phyloP scores from a whole-genome alignment of 2,797 vertebrate species.

The Pipistrellus nathusii region DNA sequence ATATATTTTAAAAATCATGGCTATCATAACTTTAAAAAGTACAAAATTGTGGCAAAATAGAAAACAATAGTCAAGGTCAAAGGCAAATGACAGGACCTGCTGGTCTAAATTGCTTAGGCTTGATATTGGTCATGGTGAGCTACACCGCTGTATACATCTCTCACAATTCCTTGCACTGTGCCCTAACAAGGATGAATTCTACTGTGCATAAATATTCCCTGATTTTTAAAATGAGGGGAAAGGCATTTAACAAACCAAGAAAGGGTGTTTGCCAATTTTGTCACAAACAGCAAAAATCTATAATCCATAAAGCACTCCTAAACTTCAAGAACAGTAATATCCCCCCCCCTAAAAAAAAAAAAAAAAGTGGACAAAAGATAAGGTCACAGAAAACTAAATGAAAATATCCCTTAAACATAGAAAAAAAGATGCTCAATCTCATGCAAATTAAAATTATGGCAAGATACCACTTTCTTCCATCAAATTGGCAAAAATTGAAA shows the following conservation, averaged over 20 bases:
- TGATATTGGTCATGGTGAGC: background rate
- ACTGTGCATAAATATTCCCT: background rate
- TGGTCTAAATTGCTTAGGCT: background rate
- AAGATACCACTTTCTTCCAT: background rate
- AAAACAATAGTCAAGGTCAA: background rate
- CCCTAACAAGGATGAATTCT: background rate
- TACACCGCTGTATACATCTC: background rate
- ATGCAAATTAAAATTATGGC: background rate
- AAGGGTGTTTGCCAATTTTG: background rate
- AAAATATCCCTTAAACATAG: background rate
- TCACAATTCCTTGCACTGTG: background rate
- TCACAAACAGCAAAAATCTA: background rate
- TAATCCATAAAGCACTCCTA: background rate
- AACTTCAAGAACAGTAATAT: background rate
- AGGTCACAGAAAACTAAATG: background rate
- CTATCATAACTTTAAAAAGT: background rate
- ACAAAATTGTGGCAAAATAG: background rate
- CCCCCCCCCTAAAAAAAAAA: no score
- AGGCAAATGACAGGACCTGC: background rate
- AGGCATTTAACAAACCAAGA: background rate
- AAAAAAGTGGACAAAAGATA: background rate
- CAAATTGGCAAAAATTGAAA: background rate
- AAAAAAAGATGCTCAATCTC: background rate
- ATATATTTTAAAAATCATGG: background rate
- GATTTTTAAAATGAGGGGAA: background rate